These are phyloP conservation scores for Aix galericulata DNA, from an alignment of 2,113 vertebrate species.

Conservation along the genomic window DNA sequence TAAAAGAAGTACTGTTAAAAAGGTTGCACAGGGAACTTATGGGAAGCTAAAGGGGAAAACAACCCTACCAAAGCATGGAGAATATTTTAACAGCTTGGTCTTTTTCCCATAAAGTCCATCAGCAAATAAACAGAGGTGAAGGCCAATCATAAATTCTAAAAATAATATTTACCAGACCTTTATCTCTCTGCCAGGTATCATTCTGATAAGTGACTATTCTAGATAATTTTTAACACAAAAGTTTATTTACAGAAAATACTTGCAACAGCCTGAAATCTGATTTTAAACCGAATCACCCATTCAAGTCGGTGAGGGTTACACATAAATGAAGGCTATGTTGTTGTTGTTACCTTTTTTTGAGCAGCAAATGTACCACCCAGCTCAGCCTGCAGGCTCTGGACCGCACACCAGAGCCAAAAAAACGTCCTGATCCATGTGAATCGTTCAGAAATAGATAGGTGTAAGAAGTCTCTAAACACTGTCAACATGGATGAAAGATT, in stretches of 20 bases:
- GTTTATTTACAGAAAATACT: slow-evolving; percentile 65
- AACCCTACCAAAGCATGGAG: neutral
- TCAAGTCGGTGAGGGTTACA: neutral
- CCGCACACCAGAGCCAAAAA: neutral
- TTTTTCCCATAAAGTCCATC: neutral
- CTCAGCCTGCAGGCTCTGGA: neutral
- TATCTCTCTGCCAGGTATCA: slow-evolving; percentile 56
- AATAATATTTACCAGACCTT: slow-evolving; percentile 68
- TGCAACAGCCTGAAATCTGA: slow-evolving; percentile 34
- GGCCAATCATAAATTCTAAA: slow-evolving; percentile 65
- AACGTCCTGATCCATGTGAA: neutral
- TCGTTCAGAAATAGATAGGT: neutral
- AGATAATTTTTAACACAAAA: slow-evolving; percentile 66
- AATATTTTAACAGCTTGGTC: slow-evolving; percentile 14
- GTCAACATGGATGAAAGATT: neutral
- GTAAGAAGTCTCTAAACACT: neutral
- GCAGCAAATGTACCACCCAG: too few relatives aligned
- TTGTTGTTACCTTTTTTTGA: neutral
- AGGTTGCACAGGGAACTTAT: neutral
- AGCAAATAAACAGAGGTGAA: slow-evolving; percentile 55
- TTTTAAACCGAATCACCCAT: slow-evolving; percentile 28
- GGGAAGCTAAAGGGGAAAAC: neutral
- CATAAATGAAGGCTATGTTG: neutral
- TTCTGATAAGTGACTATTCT: slow-evolving; percentile 52
- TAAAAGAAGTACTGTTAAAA: neutral